Conservation (phyloP, 2,797 vertebrate genomes). For the Denticeps clupeoides region DNA sequence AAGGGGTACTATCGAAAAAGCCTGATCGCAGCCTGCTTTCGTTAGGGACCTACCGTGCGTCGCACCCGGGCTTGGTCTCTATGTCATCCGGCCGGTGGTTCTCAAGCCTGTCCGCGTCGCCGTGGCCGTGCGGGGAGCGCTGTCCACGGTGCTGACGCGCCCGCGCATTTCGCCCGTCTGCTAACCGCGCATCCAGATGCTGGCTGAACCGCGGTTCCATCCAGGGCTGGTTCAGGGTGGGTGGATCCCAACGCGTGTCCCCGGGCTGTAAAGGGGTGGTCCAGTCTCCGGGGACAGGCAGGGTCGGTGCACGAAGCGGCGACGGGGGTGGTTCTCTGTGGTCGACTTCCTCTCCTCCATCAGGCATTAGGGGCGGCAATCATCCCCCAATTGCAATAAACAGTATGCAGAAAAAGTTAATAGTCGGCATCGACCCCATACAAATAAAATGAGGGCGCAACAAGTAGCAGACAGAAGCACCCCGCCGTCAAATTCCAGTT, state of each 20-base stretch:
- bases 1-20: constrained; percentile 16
- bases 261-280: too few species aligned
- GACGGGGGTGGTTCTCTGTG: constrained; percentile 36
- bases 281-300: constrained; percentile 35
- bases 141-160: constrained; percentile 26
- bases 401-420: constrained; percentile 1
- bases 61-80: constrained; percentile 39
- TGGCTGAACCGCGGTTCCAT: constrained; percentile 27
- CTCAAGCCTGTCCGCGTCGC: constrained; percentile 30
- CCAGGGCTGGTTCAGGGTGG: constrained; percentile 42
- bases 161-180: constrained; percentile 33
- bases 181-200: constrained; percentile 32
- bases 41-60: too few species aligned
- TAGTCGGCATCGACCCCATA: constrained; percentile 8
- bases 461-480: constrained; percentile 30
- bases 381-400: constrained; percentile 31
- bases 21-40: constrained; percentile 24
- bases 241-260: constrained; percentile 27
- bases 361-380: constrained; percentile 47
- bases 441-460: constrained; percentile 20
- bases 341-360: constrained; percentile 50
- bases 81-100: constrained; percentile 41
- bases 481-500: too few species aligned
- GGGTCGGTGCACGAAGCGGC: constrained; percentile 41
- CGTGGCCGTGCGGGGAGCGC: constrained; percentile 12